Evolutionary conservation across 1,140 invertebrate species (phyloP).

Genomic region (Sesamia nonagrioides): DNA sequence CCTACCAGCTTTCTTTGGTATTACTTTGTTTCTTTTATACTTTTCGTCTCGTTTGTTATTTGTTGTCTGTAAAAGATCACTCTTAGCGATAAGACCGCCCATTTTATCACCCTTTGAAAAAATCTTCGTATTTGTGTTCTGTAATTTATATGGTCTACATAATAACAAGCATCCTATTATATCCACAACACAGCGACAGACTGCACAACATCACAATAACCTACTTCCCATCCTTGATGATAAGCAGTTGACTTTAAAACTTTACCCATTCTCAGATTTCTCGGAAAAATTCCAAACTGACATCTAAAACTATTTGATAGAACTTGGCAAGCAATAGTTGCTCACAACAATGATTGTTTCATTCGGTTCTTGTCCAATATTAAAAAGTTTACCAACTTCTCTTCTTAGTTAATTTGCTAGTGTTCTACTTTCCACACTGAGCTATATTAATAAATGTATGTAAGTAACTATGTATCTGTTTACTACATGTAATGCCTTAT

Average conservation of each 20-base stretch:
- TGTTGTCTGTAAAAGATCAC: too few species aligned
- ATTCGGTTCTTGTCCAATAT: background rate
- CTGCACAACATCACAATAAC: background rate
- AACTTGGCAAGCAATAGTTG: constrained; percentile 16
- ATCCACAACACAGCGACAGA: constrained; percentile 1
- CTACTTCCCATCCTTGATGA: constrained; percentile 9
- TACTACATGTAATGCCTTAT: too few species aligned
- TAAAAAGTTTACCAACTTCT: constrained; percentile 5
- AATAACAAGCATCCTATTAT: too few species aligned
- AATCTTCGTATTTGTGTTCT: too few species aligned
- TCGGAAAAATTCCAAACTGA: constrained; percentile 16
- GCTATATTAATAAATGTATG: too few species aligned
- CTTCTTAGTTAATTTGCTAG: constrained; percentile 1
- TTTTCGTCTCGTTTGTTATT: too few species aligned
- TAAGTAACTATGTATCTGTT: too few species aligned
- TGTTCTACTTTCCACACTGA: background rate
- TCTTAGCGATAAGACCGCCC: too few species aligned
- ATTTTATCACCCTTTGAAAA: too few species aligned
- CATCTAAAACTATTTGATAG: constrained; percentile 10
- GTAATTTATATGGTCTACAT: too few species aligned
- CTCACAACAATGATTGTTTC: constrained; percentile 34
- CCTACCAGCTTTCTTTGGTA: too few species aligned
- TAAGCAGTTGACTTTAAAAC: constrained; percentile 28
- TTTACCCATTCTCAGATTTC: constrained; percentile 30
- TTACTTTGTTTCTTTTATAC: too few species aligned